A percentile compares a stretch with the other conserved stretches of the same genome.
Evolutionary conservation across 2,797 vertebrate species (phyloP).

Genomic region (Corythornis leucogaster): DNA sequence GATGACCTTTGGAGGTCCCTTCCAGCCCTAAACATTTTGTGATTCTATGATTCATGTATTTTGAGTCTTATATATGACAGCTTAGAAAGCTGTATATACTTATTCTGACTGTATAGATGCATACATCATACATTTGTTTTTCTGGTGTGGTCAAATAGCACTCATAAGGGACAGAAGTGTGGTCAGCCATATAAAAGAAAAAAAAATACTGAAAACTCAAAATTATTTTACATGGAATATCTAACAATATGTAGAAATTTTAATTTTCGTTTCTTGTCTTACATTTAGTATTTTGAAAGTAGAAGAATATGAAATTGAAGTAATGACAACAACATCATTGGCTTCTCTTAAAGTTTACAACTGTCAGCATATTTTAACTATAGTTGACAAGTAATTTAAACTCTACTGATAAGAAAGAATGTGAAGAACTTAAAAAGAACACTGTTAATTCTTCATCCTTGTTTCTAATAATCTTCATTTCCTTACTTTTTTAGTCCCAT

Average conservation of each 20-base stretch:
- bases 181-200: not conserved
- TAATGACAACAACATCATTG: not conserved
- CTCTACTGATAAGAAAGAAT: not conserved
- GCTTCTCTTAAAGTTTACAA: not conserved
- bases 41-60: not conserved
- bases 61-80: not conserved
- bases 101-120: not conserved
- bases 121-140: conserved; percentile 37
- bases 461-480: not conserved
- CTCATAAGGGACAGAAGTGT: not conserved
- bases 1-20: no score
- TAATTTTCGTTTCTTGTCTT: not conserved
- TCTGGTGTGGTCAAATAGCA: not conserved
- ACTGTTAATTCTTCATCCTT: not conserved
- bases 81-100: not conserved
- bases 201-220: not conserved
- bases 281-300: not conserved
- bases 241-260: not conserved
- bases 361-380: not conserved
- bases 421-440: not conserved
- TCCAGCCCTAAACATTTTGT: no score
- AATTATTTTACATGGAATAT: not conserved
- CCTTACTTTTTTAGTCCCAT: not conserved
- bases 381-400: not conserved
- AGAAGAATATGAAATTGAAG: not conserved